Base-by-base conservation (phyloP, 2,113 vertebrate genomes). In the Spizaetus ornatus region DNA sequence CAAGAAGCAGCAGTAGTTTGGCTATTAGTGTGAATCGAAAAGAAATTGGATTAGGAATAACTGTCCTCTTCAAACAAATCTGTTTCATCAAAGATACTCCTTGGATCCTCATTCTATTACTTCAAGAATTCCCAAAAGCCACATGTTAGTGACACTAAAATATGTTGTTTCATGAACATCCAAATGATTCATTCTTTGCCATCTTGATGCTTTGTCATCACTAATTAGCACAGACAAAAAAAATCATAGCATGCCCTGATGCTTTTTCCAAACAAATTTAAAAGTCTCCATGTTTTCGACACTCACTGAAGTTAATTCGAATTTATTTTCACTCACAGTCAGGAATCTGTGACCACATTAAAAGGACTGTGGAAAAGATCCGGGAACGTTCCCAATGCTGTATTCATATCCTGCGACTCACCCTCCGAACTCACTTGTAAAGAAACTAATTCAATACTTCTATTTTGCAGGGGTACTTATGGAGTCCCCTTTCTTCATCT, bases 141-240 rank as follows among this genome's bases (percentile, higher is more conserved):
- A 95, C 79, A 95, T 67, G n/a, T 76, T 76, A 97, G 74, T 36
- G 81, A 92, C 69, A 93, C 19, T 86, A 61, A 93, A 95, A 73
- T 62, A 85, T 43, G 71, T 31, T 34, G 48, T 90, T 91, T 93
- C 84, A 91, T 63, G 86, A 65, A 73, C 48, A 78, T 88, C 80
- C 86, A 94, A 88, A 88, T 93, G 90, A 97, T 91, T 96, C 93
- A 97, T 82, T 93, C 88, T 87, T 87, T 95, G 88, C 85, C 94
- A 90, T 95, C 84, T 85, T 86, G 88, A 85, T 88, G 88, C 90
- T 96, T 88, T 97, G 95, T 95, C 96, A 98, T 93, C 87, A 96
- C 59, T 93, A 82, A 86, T 89, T 94, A 97, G 73, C 40, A 59
- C 83, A 73, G 86, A 88, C 83, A 95, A 95, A 89, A 96, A 92